Evolutionary conservation across 2,797 vertebrate species (phyloP).

Genomic region (Galagoides demidoff): DNA sequence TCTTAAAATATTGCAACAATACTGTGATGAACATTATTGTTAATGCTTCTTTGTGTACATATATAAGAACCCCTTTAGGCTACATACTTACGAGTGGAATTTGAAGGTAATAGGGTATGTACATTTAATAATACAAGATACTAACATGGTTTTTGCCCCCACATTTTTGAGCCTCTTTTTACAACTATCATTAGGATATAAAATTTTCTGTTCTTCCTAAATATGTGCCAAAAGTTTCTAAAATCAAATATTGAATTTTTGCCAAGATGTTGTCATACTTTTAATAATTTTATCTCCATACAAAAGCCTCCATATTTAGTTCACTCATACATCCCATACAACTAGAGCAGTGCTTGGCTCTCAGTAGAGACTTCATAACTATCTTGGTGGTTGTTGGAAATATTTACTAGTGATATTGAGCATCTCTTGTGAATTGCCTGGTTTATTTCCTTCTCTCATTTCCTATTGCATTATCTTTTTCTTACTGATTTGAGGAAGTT

Average conservation of each 20-base stretch:
- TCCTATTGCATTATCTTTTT: neutral
- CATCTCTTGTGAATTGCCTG: neutral
- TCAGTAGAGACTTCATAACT: neutral
- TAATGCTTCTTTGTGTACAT: neutral
- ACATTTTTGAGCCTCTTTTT: neutral
- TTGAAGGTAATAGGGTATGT: neutral
- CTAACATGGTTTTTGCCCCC: neutral
- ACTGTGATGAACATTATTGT: neutral
- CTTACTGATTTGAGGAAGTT: neutral
- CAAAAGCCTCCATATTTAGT: neutral
- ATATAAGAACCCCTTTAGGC: neutral
- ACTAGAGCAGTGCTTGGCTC: neutral
- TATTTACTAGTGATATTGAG: neutral
- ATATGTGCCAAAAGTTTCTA: neutral
- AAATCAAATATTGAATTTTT: neutral
- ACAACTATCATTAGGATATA: neutral
- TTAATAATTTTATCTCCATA: neutral
- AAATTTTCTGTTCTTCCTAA: neutral
- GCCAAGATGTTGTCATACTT: neutral
- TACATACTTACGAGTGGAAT: neutral
- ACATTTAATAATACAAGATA: neutral
- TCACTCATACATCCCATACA: neutral
- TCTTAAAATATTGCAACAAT: neutral
- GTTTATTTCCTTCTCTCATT: neutral
- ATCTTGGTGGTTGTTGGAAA: neutral